Evolutionary conservation across 1,140 invertebrate species (phyloP).

Genomic region (Drosophila bocqueti): DNA sequence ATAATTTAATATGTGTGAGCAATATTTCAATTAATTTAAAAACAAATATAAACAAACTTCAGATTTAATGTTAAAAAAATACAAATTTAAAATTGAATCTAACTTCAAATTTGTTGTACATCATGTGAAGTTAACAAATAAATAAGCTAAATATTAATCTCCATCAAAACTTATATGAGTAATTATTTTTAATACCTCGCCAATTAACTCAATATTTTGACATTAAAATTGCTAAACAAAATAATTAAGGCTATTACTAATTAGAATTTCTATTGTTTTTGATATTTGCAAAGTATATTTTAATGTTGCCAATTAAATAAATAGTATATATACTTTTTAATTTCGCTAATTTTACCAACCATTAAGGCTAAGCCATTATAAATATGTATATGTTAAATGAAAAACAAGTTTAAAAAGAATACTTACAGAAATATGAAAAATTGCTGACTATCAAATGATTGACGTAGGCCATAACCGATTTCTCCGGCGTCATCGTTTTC

Average conservation of each 20-base stretch:
- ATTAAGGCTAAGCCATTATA: no score
- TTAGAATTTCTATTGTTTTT: neutral
- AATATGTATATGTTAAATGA: neutral
- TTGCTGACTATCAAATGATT: conserved; percentile 84
- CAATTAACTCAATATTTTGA: neutral
- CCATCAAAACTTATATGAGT: no score
- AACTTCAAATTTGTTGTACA: no score
- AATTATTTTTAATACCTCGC: neutral
- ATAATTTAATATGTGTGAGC: no score
- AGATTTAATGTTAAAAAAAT: no score
- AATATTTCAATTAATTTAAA: neutral
- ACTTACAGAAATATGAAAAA: conserved; percentile 85
- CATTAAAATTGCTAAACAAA: neutral
- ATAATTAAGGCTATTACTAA: neutral
- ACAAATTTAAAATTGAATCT: no score
- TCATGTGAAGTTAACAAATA: neutral
- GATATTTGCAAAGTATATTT: neutral
- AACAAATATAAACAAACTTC: no score
- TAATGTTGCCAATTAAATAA: neutral
- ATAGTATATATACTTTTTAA: neutral
- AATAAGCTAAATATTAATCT: neutral
- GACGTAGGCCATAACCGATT: conserved; percentile 80
- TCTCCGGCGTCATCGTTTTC: conserved; percentile 79
- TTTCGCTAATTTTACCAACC: neutral
- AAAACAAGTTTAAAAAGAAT: conserved; percentile 13